phyloP scores from a whole-genome alignment of 2,797 vertebrate species.

The Danio jaintianensis region DNA sequence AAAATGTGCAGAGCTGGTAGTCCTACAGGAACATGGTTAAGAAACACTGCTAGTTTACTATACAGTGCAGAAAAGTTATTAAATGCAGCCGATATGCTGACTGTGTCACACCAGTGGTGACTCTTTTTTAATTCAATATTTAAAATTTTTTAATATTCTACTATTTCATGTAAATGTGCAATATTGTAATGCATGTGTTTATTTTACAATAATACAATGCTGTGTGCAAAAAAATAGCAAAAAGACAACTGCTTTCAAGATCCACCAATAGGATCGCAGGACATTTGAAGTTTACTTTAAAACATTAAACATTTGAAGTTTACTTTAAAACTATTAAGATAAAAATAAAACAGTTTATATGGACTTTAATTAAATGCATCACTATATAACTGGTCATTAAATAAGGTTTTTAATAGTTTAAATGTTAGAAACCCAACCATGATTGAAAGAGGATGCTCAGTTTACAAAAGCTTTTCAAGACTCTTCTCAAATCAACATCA shows the following conservation, averaged over 20 bases:
- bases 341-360: no score
- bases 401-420: neutral
- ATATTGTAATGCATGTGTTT: neutral
- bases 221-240: neutral
- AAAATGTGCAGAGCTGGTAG: no score
- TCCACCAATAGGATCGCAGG: neutral
- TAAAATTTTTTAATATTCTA: no score
- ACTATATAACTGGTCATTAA: neutral
- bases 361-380: neutral
- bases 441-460: neutral
- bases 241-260: neutral
- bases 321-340: no score
- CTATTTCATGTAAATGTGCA: neutral
- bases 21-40: no score
- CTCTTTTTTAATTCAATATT: no score
- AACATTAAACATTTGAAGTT: no score
- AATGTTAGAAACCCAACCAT: constrained; percentile 26
- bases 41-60: no score
- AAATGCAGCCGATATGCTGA: no score
- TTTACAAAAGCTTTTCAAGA: neutral
- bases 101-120: no score
- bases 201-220: neutral
- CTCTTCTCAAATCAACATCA: fast-evolving
- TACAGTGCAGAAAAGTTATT: no score
- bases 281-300: no score